Evolutionary conservation across 2,113 vertebrate genomes (phyloP).

Genomic region (Paratilapia polleni): DNA sequence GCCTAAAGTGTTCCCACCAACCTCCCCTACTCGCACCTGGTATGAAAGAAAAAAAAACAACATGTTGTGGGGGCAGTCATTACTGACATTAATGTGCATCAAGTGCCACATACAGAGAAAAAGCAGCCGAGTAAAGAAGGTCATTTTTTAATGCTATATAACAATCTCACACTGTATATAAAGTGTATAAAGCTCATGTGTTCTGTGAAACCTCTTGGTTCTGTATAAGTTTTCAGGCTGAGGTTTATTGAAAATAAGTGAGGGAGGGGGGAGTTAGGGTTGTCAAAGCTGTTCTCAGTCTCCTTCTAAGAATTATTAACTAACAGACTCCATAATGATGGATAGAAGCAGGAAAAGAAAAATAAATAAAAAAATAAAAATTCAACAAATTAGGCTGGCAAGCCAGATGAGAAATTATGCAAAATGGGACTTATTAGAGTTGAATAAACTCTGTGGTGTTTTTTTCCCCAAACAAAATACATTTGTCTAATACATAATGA

Average conservation of each 20-base stretch:
- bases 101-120: not conserved
- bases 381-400: constrained; percentile 60
- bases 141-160: not conserved
- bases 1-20: constrained; percentile 96
- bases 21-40: constrained; percentile 96
- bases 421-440: constrained; percentile 62
- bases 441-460: constrained; percentile 47
- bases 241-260: not conserved
- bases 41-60: not conserved
- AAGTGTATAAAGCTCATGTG: not conserved
- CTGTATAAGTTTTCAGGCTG: not conserved
- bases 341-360: not conserved
- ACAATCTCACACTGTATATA: not conserved
- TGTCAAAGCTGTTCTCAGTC: constrained; percentile 28
- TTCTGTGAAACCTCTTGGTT: not conserved
- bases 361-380: not conserved
- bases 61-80: not conserved
- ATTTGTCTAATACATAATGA: constrained; percentile 57
- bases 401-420: constrained; percentile 63
- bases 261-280: not conserved
- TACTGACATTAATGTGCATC: not conserved
- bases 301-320: constrained; percentile 54
- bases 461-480: constrained; percentile 31
- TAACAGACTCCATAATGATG: constrained; percentile 24
- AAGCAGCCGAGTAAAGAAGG: not conserved